Conservation (phyloP, 2,888 invertebrate genomes). For the Eudasyphora cyanicolor region DNA sequence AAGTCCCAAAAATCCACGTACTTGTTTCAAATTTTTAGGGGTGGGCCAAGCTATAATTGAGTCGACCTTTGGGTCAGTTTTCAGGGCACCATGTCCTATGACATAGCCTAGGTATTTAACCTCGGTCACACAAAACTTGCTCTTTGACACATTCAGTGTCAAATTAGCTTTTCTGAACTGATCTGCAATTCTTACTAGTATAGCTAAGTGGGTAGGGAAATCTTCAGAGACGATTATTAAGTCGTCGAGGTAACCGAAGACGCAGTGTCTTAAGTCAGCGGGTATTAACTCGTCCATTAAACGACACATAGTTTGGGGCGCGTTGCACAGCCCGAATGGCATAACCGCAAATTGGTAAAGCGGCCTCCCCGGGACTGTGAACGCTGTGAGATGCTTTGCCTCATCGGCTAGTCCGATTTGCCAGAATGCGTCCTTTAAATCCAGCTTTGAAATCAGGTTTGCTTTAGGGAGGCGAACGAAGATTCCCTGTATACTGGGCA, state of each 20-base stretch:
- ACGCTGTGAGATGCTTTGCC: constrained; percentile 46
- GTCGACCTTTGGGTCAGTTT: constrained; percentile 4
- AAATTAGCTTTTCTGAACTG: too few relatives aligned
- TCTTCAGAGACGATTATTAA: too few relatives aligned
- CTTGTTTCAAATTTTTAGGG: constrained; percentile 59
- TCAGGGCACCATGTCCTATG: neutral
- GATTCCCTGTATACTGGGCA: too few relatives aligned
- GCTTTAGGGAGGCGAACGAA: constrained; percentile 50
- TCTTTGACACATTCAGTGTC: too few relatives aligned
- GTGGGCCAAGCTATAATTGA: constrained; percentile 42
- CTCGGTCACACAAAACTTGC: constrained; percentile 41
- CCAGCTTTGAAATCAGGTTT: neutral
- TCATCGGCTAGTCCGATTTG: constrained; percentile 19
- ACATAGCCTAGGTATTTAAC: constrained; percentile 27
- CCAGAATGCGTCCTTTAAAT: constrained; percentile 43
- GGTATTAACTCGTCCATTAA: too few relatives aligned
- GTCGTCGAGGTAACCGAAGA: too few relatives aligned
- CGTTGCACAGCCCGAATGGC: too few relatives aligned
- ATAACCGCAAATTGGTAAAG: constrained; percentile 51
- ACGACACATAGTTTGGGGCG: constrained; percentile 55
- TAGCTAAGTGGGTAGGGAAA: too few relatives aligned
- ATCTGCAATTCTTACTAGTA: too few relatives aligned
- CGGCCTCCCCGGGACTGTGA: constrained; percentile 54
- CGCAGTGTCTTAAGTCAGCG: too few relatives aligned
- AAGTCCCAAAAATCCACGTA: too few relatives aligned